These are phyloP conservation scores for Pantherophis vulpinus DNA, from an alignment of 2,797 vertebrate species.

Conservation along the genomic window DNA sequence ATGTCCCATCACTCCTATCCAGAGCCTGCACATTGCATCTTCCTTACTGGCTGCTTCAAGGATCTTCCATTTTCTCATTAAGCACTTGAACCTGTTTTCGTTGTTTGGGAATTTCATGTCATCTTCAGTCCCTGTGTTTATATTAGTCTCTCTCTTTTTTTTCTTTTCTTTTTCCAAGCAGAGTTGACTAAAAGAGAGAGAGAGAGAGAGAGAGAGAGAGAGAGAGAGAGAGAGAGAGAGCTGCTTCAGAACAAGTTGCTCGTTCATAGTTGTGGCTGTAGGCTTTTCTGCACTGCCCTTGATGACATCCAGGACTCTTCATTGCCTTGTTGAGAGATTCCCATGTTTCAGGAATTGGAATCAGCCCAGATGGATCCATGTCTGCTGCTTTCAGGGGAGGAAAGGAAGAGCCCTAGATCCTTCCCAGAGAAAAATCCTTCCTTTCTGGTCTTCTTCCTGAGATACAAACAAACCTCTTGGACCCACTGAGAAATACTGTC, in stretches of 20 bases:
- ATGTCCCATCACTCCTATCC: background rate
- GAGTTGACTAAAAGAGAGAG: background rate
- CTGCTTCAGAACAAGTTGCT: background rate
- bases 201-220: too few relatives aligned
- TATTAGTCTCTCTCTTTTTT: background rate
- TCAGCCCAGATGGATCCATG: background rate
- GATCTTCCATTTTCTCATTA: background rate
- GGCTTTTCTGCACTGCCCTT: background rate
- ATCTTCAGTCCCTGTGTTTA: background rate
- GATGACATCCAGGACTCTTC: constrained; percentile 9
- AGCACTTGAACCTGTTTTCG: background rate
- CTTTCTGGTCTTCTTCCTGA: background rate
- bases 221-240: too few relatives aligned
- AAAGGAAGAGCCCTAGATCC: background rate
- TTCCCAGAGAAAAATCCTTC: background rate
- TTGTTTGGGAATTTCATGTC: background rate
- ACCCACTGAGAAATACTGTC: background rate
- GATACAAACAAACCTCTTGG: background rate
- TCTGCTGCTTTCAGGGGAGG: background rate
- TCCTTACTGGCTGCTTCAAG: background rate
- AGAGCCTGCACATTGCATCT: background rate
- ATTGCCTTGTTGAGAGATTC: background rate
- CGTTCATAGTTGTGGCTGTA: background rate
- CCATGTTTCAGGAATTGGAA: background rate
- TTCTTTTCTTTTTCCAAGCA: background rate